phyloP scores from a whole-genome alignment of 2,113 vertebrate species.

The Hystrix cristata region DNA sequence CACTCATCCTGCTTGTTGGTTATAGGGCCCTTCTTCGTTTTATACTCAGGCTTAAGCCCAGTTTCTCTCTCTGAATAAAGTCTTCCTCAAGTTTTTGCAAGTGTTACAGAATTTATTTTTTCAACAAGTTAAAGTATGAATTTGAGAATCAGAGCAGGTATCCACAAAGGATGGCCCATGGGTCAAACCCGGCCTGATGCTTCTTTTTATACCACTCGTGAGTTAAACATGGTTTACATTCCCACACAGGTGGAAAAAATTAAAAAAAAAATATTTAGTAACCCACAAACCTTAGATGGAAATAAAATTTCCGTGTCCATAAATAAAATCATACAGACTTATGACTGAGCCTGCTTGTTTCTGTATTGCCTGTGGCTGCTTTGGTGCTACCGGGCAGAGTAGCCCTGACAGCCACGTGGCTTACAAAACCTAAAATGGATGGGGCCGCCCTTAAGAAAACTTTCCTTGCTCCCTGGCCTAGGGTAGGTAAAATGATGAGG shows the following conservation, averaged over 20 bases:
- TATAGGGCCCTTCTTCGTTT: background rate
- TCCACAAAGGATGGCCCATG: background rate
- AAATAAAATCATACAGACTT: background rate
- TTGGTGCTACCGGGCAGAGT: background rate
- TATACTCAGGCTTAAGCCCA: background rate
- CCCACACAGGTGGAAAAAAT: background rate
- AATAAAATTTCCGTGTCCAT: background rate
- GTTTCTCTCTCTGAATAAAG: background rate
- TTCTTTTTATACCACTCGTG: background rate
- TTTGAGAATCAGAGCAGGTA: background rate
- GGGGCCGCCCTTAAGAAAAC: background rate
- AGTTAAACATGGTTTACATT: background rate
- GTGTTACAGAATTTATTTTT: background rate
- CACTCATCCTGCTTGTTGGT: background rate
- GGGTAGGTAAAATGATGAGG: background rate
- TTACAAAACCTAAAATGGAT: background rate
- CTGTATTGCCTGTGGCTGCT: fast-evolving
- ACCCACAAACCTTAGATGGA: background rate
- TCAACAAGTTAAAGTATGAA: background rate
- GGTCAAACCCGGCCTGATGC: background rate
- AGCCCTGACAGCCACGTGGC: background rate
- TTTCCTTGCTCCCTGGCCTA: background rate
- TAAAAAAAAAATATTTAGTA: background rate
- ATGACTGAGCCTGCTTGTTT: background rate
- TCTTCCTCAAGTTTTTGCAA: background rate